These are phyloP conservation scores for Rhagophthalmus giganteus DNA, from an alignment of 2,888 invertebrate species.

Conservation along the genomic window DNA sequence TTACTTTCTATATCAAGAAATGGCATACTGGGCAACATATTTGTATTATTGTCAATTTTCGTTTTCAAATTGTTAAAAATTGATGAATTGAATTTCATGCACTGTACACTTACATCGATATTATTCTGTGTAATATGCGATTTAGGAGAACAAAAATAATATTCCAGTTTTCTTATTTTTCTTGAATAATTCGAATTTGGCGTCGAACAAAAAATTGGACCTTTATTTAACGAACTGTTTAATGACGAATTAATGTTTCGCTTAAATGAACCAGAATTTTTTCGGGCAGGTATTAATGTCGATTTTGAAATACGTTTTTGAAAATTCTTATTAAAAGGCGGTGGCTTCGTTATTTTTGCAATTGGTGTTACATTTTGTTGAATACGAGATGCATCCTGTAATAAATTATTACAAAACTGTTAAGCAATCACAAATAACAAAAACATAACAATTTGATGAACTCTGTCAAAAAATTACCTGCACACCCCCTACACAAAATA, in stretches of 20 bases:
- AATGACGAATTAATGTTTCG: no score
- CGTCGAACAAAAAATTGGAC: constrained; percentile 8
- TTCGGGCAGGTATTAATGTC: no score
- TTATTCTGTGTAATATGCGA: not conserved
- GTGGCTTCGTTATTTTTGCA: constrained; percentile 35
- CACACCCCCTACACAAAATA: no score
- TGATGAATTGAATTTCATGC: constrained; percentile 41
- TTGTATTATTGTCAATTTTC: not conserved
- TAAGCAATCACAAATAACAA: not conserved
- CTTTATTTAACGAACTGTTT: not conserved
- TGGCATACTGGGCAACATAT: constrained; percentile 53
- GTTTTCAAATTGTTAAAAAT: constrained; percentile 34
- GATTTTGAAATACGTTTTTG: constrained; percentile 2
- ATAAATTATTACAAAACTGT: constrained; percentile 1
- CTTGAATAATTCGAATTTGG: constrained; percentile 11
- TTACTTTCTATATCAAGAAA: constrained; percentile 3
- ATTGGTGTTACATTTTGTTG: not conserved
- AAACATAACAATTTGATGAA: not conserved
- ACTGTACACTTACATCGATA: constrained; percentile 6
- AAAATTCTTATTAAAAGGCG: constrained; percentile 22
- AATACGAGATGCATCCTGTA: not conserved
- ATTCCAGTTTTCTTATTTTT: constrained; percentile 27
- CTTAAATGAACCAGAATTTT: not conserved
- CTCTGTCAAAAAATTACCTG: no score
- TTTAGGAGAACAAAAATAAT: constrained; percentile 27